phyloP scores from a whole-genome alignment of 2,113 vertebrate genomes.

The Physeter macrocephalus region DNA sequence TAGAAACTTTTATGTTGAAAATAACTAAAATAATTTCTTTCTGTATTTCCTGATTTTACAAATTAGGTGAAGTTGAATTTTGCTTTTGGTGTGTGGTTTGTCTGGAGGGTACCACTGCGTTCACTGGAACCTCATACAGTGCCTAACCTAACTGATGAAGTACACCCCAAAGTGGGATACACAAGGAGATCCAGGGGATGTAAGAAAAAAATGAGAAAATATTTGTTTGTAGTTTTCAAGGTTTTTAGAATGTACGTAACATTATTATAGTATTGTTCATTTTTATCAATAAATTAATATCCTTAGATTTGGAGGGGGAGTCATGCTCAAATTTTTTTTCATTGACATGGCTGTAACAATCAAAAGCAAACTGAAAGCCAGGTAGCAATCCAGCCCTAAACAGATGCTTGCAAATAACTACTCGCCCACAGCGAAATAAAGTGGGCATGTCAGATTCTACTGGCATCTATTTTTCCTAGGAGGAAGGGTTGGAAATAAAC shows the following conservation, averaged over 20 bases:
- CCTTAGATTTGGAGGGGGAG: not conserved
- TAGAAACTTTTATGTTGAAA: not conserved
- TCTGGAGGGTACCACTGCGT: not conserved
- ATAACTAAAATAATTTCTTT: not conserved
- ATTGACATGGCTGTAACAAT: not conserved
- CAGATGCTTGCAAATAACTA: not conserved
- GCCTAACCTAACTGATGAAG: not conserved
- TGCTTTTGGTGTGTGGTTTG: not conserved
- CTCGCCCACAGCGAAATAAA: not conserved
- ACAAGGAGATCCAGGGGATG: not conserved
- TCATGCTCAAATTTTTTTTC: not conserved
- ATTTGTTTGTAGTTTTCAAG: not conserved
- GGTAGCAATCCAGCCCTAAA: not conserved
- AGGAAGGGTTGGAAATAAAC: not conserved
- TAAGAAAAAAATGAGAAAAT: not conserved
- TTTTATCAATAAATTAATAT: not conserved
- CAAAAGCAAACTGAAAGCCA: not conserved
- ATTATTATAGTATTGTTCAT: not conserved
- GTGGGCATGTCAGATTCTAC: not conserved
- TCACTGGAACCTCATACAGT: not conserved
- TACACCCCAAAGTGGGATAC: not conserved
- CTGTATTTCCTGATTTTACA: not conserved
- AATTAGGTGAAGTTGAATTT: not conserved
- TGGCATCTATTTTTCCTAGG: not conserved
- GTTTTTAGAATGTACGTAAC: not conserved